Conservation (phyloP, 2,888 invertebrate genomes). For the Axea sp. region DNA sequence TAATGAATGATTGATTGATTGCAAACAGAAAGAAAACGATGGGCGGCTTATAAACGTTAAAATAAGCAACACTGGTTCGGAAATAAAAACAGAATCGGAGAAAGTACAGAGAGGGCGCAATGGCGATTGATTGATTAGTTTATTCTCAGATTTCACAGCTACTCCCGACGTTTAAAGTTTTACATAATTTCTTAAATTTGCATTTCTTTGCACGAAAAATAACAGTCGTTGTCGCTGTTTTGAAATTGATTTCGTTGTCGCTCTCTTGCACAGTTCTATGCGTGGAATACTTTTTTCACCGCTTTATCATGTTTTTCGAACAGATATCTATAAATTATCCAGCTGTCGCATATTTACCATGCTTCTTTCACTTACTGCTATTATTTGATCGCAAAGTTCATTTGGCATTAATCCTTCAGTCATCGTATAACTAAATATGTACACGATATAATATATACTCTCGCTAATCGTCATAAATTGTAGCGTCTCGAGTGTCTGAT, state of each 20-base stretch:
- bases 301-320: slow-evolving; percentile 28
- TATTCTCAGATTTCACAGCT: slow-evolving; percentile 35
- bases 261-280: slow-evolving; percentile 5
- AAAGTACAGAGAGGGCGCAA: not conserved
- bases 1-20: slow-evolving; percentile 53
- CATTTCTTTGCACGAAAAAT: slow-evolving; percentile 37
- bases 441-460: slow-evolving; percentile 47
- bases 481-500: slow-evolving; percentile 43
- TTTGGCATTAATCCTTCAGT: slow-evolving; percentile 53
- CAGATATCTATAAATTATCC: slow-evolving; percentile 35
- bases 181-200: slow-evolving; percentile 43
- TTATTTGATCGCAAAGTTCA: slow-evolving; percentile 54
- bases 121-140: slow-evolving; percentile 49
- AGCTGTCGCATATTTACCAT: slow-evolving; percentile 16
- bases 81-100: not conserved
- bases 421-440: slow-evolving; percentile 54
- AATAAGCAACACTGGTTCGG: slow-evolving; percentile 33
- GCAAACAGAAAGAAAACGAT: slow-evolving; percentile 32
- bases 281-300: slow-evolving; percentile 16
- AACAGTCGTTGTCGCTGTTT: slow-evolving; percentile 34
- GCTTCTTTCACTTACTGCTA: slow-evolving; percentile 28
- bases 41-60: slow-evolving; percentile 24
- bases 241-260: slow-evolving; percentile 16
- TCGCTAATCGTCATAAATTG: slow-evolving; percentile 54
- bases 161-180: slow-evolving; percentile 9